Evolutionary conservation across 2,113 vertebrate genomes (phyloP), one percentile per base, ranked within the genome.

Genomic region (Ahaetulla prasina): DNA sequence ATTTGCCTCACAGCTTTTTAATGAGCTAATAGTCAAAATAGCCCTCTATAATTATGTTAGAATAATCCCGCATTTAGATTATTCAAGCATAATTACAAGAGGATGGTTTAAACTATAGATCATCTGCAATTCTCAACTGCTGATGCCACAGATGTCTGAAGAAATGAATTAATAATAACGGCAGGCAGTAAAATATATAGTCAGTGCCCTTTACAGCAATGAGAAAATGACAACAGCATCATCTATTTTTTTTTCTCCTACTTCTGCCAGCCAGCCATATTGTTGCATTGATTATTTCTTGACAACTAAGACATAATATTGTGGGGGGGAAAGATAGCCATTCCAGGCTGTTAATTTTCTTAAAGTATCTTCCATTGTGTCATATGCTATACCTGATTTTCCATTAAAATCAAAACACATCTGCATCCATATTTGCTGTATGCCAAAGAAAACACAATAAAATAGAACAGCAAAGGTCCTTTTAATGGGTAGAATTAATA

Each of bases 1-100:
- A 96, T 96, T 95, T 96, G 95, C 96, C 96, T 97, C 96, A 96
- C 93, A 96, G 96, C 93, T 95, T 97, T 96, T 95, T 96, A 96
- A 96, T 96, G 96, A 96, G 92, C 97, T 97, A 97, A 97, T 96
- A 97, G 96, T 96, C 96, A 97, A 97, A 97, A 97, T 97, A 97
- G 92, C 4, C 96, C 94, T 92, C 96, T 97, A 95, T 96, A 97
- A 97, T 97, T 97, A 96, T 0, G 23, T 95, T 96, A 94, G 95
- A 96, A 96, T 96, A 97, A 97, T 96, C 92, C 95, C 92, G 94
- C 93, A 97, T 92, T 92, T 92, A 92, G 92, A 90, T 97, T 97
- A 96, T 97, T 97, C 95, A 93, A 92, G 93, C 55, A 92, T 97
- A 97, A 97, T 97, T 97, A 96, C 95, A 97, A 95, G 93, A 95